A percentile compares a stretch with the other conserved stretches of the same genome.
These are phyloP conservation scores for Drosophila colorata DNA, from an alignment of 2,888 invertebrate species.

Conservation along the genomic window DNA sequence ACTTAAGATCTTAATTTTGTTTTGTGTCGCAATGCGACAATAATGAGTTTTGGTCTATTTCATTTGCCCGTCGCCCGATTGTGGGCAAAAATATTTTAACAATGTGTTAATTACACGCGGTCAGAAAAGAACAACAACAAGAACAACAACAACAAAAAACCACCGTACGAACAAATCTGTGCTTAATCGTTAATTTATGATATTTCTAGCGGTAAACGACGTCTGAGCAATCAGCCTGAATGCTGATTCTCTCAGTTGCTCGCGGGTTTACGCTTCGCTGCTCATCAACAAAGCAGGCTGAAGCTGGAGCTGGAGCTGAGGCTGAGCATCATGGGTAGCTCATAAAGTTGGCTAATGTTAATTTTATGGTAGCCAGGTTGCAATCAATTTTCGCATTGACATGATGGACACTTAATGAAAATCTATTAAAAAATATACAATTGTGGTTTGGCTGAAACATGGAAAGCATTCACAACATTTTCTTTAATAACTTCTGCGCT, in stretches of 20 bases:
- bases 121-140: slow-evolving; percentile 22
- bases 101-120: slow-evolving; percentile 73
- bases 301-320: no score
- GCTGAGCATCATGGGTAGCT: slow-evolving; percentile 48
- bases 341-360: slow-evolving; percentile 53
- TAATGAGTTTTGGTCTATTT: slow-evolving; percentile 37
- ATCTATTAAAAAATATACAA: neutral
- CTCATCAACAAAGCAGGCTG: slow-evolving; percentile 22
- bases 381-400: slow-evolving; percentile 26
- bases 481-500: no score
- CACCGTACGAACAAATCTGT: slow-evolving; percentile 69
- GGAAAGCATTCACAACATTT: no score
- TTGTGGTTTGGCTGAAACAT: no score
- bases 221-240: slow-evolving; percentile 43
- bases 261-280: slow-evolving; percentile 59
- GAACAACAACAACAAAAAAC: neutral
- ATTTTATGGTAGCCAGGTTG: slow-evolving; percentile 9
- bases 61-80: neutral
- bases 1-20: slow-evolving; percentile 34
- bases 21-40: slow-evolving; percentile 48
- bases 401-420: neutral
- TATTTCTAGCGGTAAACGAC: slow-evolving; percentile 72
- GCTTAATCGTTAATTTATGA: slow-evolving; percentile 79
- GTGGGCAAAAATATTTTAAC: slow-evolving; percentile 51
- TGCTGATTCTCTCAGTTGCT: slow-evolving; percentile 21